These are phyloP conservation scores for Mesocentrotus franciscanus DNA, from an alignment of 53 echinoderm and acorn worm genomes.

Conservation along the genomic window DNA sequence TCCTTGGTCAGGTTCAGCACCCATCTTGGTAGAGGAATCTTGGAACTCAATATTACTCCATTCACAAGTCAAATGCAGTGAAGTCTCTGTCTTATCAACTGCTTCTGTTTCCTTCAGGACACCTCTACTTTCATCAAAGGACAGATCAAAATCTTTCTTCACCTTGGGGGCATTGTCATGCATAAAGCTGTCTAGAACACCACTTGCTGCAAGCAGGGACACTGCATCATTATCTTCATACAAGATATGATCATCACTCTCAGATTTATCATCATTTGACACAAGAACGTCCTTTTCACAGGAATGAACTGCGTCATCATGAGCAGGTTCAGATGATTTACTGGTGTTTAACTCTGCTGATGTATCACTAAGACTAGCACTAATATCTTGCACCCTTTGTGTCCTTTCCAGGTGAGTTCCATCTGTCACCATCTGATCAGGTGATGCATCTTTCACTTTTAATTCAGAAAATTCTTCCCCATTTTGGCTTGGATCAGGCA, in stretches of 20 bases:
- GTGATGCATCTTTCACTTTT: neutral
- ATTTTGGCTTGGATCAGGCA: neutral
- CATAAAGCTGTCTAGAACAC: neutral
- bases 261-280: neutral
- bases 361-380: neutral
- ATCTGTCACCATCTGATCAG: neutral
- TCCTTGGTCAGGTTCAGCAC: neutral
- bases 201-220: conserved; percentile 28
- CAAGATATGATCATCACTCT: neutral
- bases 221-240: conserved; percentile 26
- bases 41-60: conserved; percentile 48
- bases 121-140: neutral
- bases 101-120: neutral
- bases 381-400: neutral
- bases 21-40: conserved; percentile 48
- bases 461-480: neutral
- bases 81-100: neutral
- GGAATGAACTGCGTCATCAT: neutral
- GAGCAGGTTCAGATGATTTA: conserved; percentile 8
- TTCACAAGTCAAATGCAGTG: conserved; percentile 30
- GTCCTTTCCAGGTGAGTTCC: neutral
- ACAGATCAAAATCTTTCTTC: neutral
- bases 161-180: neutral
- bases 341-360: neutral
- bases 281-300: neutral